phyloP scores from a whole-genome alignment of 2,797 vertebrate genomes.

The Gadopsis marmoratus region DNA sequence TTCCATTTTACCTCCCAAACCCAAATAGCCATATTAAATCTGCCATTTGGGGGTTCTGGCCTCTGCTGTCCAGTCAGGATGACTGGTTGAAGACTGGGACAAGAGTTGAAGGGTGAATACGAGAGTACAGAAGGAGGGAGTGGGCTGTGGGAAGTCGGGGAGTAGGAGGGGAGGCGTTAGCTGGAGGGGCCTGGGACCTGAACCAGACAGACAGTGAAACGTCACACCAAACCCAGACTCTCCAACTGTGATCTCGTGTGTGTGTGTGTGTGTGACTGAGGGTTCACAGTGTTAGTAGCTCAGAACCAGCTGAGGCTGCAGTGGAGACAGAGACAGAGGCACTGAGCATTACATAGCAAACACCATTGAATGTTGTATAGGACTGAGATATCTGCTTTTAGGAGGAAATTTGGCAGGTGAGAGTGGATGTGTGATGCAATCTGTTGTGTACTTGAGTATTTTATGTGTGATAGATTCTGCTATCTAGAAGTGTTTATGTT shows the following conservation, averaged over 20 bases:
- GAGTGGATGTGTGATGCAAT: slow-evolving; percentile 16
- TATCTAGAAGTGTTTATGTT: slow-evolving; percentile 8
- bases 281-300: slow-evolving; percentile 74
- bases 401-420: slow-evolving; percentile 66
- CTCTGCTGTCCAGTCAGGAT: slow-evolving; percentile 18
- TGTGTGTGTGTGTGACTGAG: slow-evolving; percentile 44
- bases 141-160: slow-evolving; percentile 16
- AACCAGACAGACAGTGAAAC: slow-evolving; percentile 78
- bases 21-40: slow-evolving; percentile 19
- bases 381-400: slow-evolving; percentile 55
- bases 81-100: slow-evolving; percentile 17
- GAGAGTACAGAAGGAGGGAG: slow-evolving; percentile 32
- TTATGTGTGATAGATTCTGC: neutral
- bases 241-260: slow-evolving; percentile 55
- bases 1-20: neutral
- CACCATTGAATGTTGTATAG: slow-evolving; percentile 56
- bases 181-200: slow-evolving; percentile 61
- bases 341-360: slow-evolving; percentile 60
- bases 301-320: slow-evolving; percentile 75
- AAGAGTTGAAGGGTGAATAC: slow-evolving; percentile 47
- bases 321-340: slow-evolving; percentile 63
- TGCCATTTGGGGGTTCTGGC: slow-evolving; percentile 6
- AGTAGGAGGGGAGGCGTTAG: slow-evolving; percentile 52
- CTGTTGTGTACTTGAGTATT: neutral
- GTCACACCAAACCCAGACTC: slow-evolving; percentile 77